phyloP scores from a whole-genome alignment of 2,797 vertebrate genomes.

The Ibycter americanus region DNA sequence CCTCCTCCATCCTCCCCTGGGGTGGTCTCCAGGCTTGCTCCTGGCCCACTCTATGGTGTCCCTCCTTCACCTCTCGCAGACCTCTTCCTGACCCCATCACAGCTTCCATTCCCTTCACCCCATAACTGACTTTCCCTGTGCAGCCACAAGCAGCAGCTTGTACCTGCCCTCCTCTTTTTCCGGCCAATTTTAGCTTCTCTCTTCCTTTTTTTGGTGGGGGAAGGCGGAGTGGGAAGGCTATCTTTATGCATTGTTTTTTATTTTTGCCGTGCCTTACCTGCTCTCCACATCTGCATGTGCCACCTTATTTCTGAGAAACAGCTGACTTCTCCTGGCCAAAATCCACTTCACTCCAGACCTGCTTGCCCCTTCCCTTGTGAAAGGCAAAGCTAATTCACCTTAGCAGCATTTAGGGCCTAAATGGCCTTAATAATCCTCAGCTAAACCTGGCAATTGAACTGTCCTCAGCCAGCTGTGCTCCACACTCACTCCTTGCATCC shows the following conservation, averaged over 20 bases:
- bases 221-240: neutral
- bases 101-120: neutral
- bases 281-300: neutral
- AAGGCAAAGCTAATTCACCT: neutral
- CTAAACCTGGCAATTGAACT: neutral
- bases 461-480: neutral
- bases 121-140: neutral
- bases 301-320: conserved; percentile 40
- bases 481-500: neutral
- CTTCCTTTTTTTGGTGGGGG: neutral
- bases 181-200: neutral
- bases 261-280: neutral
- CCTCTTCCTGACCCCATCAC: neutral
- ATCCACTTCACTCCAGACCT: conserved; percentile 9
- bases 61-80: neutral
- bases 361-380: neutral
- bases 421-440: neutral
- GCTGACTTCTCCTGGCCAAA: conserved; percentile 27
- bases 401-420: neutral
- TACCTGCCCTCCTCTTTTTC: neutral
- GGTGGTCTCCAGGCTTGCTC: neutral
- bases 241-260: neutral
- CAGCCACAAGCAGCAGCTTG: neutral
- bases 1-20: neutral
- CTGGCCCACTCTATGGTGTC: neutral